Evolutionary conservation across 2,113 vertebrate species (phyloP).

Genomic region (Ceyx margarethae): DNA sequence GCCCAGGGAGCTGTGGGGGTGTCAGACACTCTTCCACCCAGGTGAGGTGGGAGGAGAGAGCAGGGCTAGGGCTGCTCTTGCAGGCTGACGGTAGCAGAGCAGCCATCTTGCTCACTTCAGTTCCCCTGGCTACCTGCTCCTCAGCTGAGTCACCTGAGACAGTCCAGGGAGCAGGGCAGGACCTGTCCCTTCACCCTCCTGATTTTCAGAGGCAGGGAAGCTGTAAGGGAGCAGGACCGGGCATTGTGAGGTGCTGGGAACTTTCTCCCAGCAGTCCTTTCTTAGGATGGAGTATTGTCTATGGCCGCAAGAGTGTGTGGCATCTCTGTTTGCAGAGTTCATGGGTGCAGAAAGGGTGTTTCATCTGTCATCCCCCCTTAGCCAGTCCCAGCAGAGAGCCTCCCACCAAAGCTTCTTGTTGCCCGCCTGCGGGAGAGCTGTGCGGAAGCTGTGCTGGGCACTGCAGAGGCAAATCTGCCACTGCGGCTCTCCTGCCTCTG

Average conservation of each 20-base stretch:
- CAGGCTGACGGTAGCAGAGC: neutral
- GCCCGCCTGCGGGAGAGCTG: neutral
- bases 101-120: rapidly evolving
- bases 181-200: neutral
- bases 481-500: constrained; percentile 10
- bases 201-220: rapidly evolving
- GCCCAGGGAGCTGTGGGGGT: neutral
- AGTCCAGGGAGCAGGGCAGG: neutral
- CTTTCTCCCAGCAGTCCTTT: neutral
- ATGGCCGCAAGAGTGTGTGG: rapidly evolving
- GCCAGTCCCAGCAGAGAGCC: neutral
- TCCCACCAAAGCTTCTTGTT: neutral
- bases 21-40: rapidly evolving
- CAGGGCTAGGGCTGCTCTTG: neutral
- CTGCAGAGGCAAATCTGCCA: neutral
- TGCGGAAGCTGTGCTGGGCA: neutral
- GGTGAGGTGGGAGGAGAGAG: neutral
- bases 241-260: neutral
- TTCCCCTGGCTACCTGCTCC: neutral
- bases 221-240: rapidly evolving
- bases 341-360: neutral
- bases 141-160: rapidly evolving
- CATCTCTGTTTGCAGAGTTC: neutral
- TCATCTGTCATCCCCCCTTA: neutral
- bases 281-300: neutral